Percentiles rank a stretch among this genome's conserved stretches.
phyloP scores from a whole-genome alignment of 92 coral and sea anemone genomes.

The Ricordea florida region DNA sequence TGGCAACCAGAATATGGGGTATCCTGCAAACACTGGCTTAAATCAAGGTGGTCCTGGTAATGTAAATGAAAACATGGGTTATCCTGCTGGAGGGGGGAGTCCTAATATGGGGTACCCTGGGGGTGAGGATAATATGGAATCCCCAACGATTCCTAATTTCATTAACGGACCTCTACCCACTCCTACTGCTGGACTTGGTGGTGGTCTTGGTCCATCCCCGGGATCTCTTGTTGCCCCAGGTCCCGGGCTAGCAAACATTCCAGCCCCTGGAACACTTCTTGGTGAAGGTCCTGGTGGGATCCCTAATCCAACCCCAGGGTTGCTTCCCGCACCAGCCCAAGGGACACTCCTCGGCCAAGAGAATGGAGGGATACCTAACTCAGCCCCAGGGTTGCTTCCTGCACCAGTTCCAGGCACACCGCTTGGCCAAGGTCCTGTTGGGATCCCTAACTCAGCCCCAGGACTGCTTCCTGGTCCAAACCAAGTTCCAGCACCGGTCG shows the following conservation, averaged over 20 bases:
- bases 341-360: no score
- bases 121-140: constrained; percentile 19
- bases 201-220: background rate
- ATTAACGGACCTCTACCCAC: background rate
- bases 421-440: background rate
- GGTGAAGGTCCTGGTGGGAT: background rate
- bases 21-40: background rate
- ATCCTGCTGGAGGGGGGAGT: no score
- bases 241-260: no score
- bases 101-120: no score
- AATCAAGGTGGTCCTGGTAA: background rate
- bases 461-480: no score
- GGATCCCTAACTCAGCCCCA: background rate
- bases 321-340: background rate
- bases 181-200: background rate
- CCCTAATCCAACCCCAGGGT: background rate
- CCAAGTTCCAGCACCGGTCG: background rate
- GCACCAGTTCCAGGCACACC: no score
- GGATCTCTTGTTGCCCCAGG: background rate
- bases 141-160: constrained; percentile 7
- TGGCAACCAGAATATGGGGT: background rate
- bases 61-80: constrained; percentile 5
- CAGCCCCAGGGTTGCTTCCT: constrained; percentile 3
- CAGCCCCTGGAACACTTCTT: no score
- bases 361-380: no score